Evolutionary conservation across 1,140 invertebrate genomes (phyloP).

Genomic region (Halesus radiatus): DNA sequence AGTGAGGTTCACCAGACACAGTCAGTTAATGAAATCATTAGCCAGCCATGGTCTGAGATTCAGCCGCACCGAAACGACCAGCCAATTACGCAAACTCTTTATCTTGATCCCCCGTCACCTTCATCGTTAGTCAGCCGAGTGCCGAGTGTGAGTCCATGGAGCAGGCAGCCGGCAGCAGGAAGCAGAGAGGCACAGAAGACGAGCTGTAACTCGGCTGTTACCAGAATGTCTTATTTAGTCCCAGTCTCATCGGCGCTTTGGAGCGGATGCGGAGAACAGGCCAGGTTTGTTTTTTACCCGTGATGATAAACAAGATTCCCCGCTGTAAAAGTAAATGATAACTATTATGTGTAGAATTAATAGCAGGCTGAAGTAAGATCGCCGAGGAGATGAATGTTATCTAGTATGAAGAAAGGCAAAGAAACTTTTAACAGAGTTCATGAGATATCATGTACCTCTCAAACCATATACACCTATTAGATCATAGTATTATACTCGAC

Average conservation of each 20-base stretch:
- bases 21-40: conserved; percentile 43
- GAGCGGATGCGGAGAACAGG: conserved; percentile 33
- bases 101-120: conserved; percentile 34
- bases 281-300: conserved; percentile 20
- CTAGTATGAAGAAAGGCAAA: background rate
- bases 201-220: background rate
- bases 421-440: background rate
- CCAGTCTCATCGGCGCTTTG: background rate
- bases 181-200: background rate
- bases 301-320: conserved; percentile 15
- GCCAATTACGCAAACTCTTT: conserved; percentile 40
- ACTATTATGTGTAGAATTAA: conserved; percentile 13
- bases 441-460: no score
- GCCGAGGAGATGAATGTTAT: background rate
- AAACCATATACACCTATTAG: no score
- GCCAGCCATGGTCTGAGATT: background rate
- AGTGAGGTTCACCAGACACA: background rate
- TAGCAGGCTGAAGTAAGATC: background rate
- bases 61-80: conserved; percentile 12
- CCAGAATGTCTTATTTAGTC: conserved; percentile 14
- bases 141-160: no score
- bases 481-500: no score
- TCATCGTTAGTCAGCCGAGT: conserved; percentile 26
- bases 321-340: background rate
- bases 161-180: background rate